Base-by-base conservation (phyloP, 2,888 invertebrate species). In the Chymomyza fuscimana region DNA sequence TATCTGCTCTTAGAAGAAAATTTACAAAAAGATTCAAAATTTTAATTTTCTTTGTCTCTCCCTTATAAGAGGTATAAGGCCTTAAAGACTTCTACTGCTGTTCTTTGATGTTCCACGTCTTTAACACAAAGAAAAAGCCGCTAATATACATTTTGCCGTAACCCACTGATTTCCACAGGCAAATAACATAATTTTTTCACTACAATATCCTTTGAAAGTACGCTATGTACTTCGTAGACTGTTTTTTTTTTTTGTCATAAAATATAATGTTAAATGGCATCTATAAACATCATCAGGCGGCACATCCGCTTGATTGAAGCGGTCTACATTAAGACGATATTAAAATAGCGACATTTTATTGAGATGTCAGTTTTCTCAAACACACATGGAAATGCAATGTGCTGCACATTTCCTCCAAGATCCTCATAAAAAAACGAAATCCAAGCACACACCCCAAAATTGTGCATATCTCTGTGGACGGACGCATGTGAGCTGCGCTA, bases 301-400 rank as follows among this genome's bases (percentile, higher is more conserved):
- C 62, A 32, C 67, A 32, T 36, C 36, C 65, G 40, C 56, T 12
- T 54, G 16, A 16, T 63, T 19, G 73, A 67, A 69, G 69, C 74
- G 58, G 63, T 73, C 72, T 65, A 78, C 83, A 86, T 78, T 84
- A 78, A 70, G 73, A 78, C 68, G 60, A 68, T 81, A 86, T 76
- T 67, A 74, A 87, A 83, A 86, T 76, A 74, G 83, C 86, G 86
- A 83, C 83, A 83, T 84, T 84, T 84, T 84, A 84, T 84, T 84
- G 84, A 84, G 87, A 83, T 84, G 83, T 84, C 83, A 84, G 88
- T 77, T 86, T 84, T 77, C 72, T 61, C 72, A 76, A 82, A 69
- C 69, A 80, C 69, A 80, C 78, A 82, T 80, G 79, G 75, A 77
- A 69, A 79, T 81, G 86, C 76, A 86, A 83, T 79, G 81, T 76